Conservation (phyloP, 2,888 invertebrate genomes). For the Heliconius charithonia region DNA sequence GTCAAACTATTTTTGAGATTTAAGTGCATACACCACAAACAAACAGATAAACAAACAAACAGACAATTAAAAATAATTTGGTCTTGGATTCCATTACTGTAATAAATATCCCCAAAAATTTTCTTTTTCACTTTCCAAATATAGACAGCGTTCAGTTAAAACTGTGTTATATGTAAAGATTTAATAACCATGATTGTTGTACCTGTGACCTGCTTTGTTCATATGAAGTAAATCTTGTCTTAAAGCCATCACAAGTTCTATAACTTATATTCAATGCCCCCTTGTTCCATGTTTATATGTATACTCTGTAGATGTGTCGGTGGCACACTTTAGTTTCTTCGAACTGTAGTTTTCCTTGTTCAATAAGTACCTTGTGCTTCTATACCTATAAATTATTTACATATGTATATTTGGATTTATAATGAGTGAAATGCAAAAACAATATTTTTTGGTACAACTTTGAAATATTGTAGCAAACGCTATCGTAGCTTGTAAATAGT, state of each 20-base stretch:
- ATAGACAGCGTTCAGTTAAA: too few relatives aligned
- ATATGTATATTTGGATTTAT: not conserved
- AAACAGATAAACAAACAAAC: too few relatives aligned
- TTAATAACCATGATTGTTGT: not conserved
- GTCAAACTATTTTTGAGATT: too few relatives aligned
- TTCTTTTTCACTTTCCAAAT: too few relatives aligned
- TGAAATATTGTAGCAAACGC: too few relatives aligned
- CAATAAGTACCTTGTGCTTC: not conserved
- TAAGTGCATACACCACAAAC: too few relatives aligned
- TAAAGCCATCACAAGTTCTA: not conserved
- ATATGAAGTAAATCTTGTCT: not conserved
- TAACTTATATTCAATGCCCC: conserved; percentile 1
- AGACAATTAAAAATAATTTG: too few relatives aligned
- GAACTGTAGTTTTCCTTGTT: conserved; percentile 21
- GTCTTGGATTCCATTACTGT: too few relatives aligned
- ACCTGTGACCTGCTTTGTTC: conserved; percentile 9
- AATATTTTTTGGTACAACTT: too few relatives aligned
- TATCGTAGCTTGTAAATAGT: too few relatives aligned
- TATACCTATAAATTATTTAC: not conserved
- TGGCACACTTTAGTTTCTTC: conserved; percentile 18
- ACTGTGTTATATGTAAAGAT: not conserved
- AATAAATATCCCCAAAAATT: too few relatives aligned
- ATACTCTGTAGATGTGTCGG: conserved; percentile 1
- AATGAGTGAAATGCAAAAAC: too few relatives aligned
- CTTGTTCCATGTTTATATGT: not conserved